Evolutionary conservation across 2,888 invertebrate genomes (phyloP).

Genomic region (Raillietiella orientalis): DNA sequence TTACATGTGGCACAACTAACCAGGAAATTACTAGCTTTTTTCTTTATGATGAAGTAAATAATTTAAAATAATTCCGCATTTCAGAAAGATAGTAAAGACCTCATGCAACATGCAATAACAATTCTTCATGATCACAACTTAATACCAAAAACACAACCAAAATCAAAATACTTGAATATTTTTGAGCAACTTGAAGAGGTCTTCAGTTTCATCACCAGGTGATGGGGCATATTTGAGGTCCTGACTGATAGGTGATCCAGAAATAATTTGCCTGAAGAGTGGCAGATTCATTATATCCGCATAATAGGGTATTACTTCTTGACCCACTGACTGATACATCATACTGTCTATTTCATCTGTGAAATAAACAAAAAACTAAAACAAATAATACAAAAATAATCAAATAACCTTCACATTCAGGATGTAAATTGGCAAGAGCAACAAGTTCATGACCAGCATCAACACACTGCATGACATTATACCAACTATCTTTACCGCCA

Average conservation of each 20-base stretch:
- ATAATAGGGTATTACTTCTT: conserved; percentile 65
- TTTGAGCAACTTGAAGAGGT: conserved; percentile 48
- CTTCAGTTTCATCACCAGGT: conserved; percentile 83
- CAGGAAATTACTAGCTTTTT: too few species aligned
- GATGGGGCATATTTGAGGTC: conserved; percentile 45
- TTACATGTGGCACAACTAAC: too few species aligned
- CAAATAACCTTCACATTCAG: conserved; percentile 48
- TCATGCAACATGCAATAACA: too few species aligned
- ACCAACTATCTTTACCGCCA: conserved; percentile 98
- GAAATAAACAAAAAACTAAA: conserved; percentile 8
- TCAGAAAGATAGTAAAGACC: too few species aligned
- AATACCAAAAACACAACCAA: neutral
- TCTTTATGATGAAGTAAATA: too few species aligned
- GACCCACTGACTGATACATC: conserved; percentile 98
- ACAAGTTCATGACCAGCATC: conserved; percentile 81
- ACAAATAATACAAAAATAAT: conserved; percentile 2
- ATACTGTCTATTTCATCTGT: conserved; percentile 75
- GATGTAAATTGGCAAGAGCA: conserved; percentile 79
- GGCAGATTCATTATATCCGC: conserved; percentile 82
- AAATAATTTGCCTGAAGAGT: conserved; percentile 47
- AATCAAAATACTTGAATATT: too few species aligned
- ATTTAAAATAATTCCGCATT: too few species aligned
- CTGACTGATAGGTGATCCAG: conserved; percentile 45
- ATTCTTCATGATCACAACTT: too few species aligned
- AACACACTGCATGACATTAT: conserved; percentile 92